These are phyloP conservation scores for Cetonia aurata DNA, from an alignment of 2,888 invertebrate genomes.

Conservation along the genomic window DNA sequence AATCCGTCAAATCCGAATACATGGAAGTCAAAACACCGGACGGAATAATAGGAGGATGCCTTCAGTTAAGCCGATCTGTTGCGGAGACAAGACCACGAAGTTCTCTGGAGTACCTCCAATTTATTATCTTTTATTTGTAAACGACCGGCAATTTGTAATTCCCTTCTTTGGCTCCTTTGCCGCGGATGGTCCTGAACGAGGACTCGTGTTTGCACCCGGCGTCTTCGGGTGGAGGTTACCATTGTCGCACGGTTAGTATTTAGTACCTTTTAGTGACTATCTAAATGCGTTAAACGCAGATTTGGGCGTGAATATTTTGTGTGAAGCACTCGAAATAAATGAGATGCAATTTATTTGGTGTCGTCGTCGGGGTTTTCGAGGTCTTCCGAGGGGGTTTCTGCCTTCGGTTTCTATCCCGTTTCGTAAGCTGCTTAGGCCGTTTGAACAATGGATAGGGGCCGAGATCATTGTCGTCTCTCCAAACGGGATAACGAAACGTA, in stretches of 20 bases:
- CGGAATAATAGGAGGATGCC: constrained; percentile 46
- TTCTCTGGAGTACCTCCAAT: constrained; percentile 62
- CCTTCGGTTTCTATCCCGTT: constrained; percentile 11
- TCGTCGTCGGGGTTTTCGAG: constrained; percentile 44
- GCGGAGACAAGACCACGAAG: constrained; percentile 50
- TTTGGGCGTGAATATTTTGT: constrained; percentile 57
- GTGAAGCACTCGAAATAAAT: constrained; percentile 61
- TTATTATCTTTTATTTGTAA: constrained; percentile 65
- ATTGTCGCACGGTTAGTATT: constrained; percentile 59
- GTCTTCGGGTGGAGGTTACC: constrained; percentile 53
- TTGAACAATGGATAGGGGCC: constrained; percentile 35
- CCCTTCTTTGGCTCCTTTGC: constrained; percentile 35
- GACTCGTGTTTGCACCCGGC: constrained; percentile 36
- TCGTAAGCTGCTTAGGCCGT: constrained; percentile 40
- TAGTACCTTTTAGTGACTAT: constrained; percentile 62
- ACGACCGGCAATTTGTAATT: constrained; percentile 64
- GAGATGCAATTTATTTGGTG: constrained; percentile 61
- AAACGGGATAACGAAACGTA: constrained; percentile 1
- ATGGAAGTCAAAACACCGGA: constrained; percentile 43
- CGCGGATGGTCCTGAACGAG: constrained; percentile 21
- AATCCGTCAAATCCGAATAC: constrained; percentile 37
- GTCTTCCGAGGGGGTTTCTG: constrained; percentile 24
- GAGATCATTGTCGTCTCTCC: constrained; percentile 23
- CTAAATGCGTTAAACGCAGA: constrained; percentile 58
- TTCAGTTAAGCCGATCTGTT: constrained; percentile 48